Conservation (phyloP, 1,140 invertebrate species). For the Zaprionus tsacasi region DNA sequence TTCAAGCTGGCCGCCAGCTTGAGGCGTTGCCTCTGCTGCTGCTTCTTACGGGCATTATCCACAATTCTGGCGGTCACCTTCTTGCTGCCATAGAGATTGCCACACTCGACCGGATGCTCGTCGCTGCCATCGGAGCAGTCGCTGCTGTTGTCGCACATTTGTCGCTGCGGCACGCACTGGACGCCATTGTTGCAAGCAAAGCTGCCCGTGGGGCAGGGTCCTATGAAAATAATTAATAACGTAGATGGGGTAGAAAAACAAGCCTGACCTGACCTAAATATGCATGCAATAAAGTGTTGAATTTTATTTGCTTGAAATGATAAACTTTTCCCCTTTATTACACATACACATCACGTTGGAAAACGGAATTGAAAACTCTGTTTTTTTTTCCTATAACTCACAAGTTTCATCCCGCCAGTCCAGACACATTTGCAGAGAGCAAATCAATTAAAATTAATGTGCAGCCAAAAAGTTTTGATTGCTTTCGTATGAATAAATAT, state of each 20-base stretch:
- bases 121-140: conserved; percentile 90
- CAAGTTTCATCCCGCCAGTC: too few species aligned
- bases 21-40: conserved; percentile 47
- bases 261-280: conserved; percentile 30
- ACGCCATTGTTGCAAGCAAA: conserved; percentile 89
- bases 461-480: conserved; percentile 63
- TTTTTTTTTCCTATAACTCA: neutral
- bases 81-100: conserved; percentile 79
- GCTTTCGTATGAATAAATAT: conserved; percentile 22
- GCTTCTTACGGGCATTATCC: conserved; percentile 67
- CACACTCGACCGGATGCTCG: conserved; percentile 84
- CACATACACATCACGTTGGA: conserved; percentile 34
- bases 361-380: conserved; percentile 21
- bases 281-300: conserved; percentile 16
- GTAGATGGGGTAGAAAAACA: conserved; percentile 11
- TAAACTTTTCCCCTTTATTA: conserved; percentile 22
- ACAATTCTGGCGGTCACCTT: conserved; percentile 77
- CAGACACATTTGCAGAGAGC: conserved; percentile 19
- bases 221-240: conserved; percentile 57
- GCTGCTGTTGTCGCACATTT: conserved; percentile 87
- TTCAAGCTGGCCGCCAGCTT: conserved; percentile 28
- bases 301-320: conserved; percentile 29
- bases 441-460: conserved; percentile 75
- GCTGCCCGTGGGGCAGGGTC: conserved; percentile 87
- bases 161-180: conserved; percentile 88